A percentile compares a stretch with the other conserved stretches of the same genome.
Evolutionary conservation across 2,888 invertebrate species (phyloP).

Genomic region (Heterodera filipjevi): DNA sequence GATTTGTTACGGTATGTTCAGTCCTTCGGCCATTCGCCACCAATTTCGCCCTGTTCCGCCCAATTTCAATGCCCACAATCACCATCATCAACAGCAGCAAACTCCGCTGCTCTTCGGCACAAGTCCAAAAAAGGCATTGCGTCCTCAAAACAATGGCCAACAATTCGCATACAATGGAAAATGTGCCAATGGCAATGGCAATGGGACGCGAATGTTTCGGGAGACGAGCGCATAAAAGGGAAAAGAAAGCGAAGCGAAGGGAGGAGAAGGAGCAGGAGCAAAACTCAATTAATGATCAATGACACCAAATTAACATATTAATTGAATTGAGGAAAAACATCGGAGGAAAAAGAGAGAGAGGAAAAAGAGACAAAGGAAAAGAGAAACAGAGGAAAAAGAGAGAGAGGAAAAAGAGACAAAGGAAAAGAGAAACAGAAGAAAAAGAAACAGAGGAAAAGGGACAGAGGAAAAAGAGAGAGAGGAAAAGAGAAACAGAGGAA

Average conservation of each 20-base stretch:
- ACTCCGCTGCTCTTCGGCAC: slow-evolving; percentile 20
- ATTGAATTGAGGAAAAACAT: no score
- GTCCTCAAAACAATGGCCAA: neutral
- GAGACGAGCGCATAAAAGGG: slow-evolving; percentile 21
- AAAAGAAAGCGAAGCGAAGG: neutral
- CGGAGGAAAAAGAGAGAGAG: no score
- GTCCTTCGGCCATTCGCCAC: neutral
- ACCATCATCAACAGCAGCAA: slow-evolving; percentile 12
- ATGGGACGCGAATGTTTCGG: slow-evolving; percentile 2
- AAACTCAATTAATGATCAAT: neutral
- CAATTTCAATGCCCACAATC: neutral
- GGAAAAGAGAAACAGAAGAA: no score
- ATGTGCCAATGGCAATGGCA: neutral
- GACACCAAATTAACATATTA: no score
- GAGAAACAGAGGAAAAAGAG: no score
- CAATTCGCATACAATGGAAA: slow-evolving; percentile 1
- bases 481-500: no score
- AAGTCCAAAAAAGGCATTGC: slow-evolving; percentile 9
- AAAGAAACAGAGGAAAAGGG: no score
- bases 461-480: no score
- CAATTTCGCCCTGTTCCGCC: slow-evolving; percentile 7
- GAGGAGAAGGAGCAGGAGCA: no score
- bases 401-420: no score
- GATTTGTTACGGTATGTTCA: neutral
- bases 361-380: no score